These are phyloP conservation scores for Ormyrus labotus DNA, from an alignment of 2,888 invertebrate genomes.

Conservation along the genomic window DNA sequence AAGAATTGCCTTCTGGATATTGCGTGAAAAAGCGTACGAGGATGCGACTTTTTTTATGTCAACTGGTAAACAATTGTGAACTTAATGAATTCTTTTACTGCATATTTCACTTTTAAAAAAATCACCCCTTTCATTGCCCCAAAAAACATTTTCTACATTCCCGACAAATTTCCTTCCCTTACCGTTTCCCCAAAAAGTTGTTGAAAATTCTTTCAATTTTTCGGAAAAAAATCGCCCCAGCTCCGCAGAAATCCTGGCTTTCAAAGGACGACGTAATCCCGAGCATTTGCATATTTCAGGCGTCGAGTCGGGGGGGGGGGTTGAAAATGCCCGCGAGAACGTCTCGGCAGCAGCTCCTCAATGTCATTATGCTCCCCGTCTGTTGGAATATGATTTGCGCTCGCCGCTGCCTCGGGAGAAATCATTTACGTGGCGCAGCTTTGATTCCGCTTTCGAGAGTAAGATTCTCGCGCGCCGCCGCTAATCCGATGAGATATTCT, in stretches of 20 bases:
- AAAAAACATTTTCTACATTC: no score
- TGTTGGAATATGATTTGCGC: conserved; percentile 47
- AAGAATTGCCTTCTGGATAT: no score
- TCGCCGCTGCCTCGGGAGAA: conserved; percentile 27
- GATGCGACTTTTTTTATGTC: no score
- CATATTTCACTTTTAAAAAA: no score
- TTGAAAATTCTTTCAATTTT: background rate
- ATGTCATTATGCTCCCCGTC: conserved; percentile 42
- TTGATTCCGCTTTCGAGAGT: conserved; percentile 34
- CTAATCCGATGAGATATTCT: conserved; percentile 17
- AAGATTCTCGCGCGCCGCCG: no score
- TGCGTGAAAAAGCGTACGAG: no score
- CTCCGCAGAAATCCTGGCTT: conserved; percentile 14
- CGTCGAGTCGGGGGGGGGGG: background rate
- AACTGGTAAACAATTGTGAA: no score
- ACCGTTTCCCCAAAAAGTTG: no score
- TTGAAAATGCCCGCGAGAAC: conserved; percentile 8
- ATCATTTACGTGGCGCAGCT: conserved; percentile 41
- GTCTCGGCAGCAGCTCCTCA: background rate
- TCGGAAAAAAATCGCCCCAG: background rate
- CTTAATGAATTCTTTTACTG: no score
- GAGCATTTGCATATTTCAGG: conserved; percentile 50
- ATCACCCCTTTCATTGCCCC: no score
- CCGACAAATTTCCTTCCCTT: no score
- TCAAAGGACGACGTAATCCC: conserved; percentile 29